phyloP scores from a whole-genome alignment of 1,140 invertebrate species.

The Calycopis cecrops region DNA sequence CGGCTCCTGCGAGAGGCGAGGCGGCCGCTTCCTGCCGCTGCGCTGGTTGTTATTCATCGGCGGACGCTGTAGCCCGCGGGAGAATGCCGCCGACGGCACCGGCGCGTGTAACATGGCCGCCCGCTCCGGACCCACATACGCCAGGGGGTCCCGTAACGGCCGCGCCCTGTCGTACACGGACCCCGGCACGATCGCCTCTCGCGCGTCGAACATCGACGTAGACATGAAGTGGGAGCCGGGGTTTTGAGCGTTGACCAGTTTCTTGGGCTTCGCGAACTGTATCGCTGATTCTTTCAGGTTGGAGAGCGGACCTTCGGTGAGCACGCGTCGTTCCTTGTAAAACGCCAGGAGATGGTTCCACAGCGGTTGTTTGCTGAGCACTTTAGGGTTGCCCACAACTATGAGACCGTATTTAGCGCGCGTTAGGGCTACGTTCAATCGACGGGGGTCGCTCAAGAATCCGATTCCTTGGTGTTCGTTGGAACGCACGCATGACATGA shows the following conservation, averaged over 20 bases:
- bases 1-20: constrained; percentile 73
- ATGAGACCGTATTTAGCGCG: constrained; percentile 98
- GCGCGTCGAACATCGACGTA: constrained; percentile 94
- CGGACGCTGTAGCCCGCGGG: constrained; percentile 55
- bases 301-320: constrained; percentile 98
- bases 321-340: constrained; percentile 97
- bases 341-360: constrained; percentile 99
- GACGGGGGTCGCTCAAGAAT: constrained; percentile 97
- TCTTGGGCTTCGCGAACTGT: constrained; percentile 97
- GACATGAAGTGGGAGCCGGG: constrained; percentile 98
- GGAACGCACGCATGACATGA: constrained; percentile 97
- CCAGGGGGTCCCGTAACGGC: constrained; percentile 86
- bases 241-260: constrained; percentile 94
- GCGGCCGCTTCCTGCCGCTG: constrained; percentile 35
- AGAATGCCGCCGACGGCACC: constrained; percentile 89
- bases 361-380: constrained; percentile 96
- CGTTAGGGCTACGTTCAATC: constrained; percentile 98
- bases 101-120: constrained; percentile 85
- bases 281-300: constrained; percentile 98
- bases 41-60: constrained; percentile 21
- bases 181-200: constrained; percentile 92
- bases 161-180: constrained; percentile 75
- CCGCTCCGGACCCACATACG: constrained; percentile 92
- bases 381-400: constrained; percentile 99
- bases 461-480: constrained; percentile 96